Base-by-base conservation (phyloP, 2,113 vertebrate species). In the Platysteira castanea region DNA sequence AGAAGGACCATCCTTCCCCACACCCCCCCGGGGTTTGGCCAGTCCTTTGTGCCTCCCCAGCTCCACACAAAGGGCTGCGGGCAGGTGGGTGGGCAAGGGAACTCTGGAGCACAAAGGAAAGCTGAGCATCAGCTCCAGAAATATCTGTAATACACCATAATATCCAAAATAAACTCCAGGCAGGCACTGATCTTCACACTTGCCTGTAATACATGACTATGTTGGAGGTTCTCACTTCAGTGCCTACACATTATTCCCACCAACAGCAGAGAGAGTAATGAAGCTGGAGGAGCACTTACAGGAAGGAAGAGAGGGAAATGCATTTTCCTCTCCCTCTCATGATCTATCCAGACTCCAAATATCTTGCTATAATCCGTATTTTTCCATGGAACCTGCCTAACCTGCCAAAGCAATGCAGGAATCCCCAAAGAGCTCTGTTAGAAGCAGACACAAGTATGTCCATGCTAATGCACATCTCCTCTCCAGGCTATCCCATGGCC, bases 391-490 rank as follows among this genome's bases (percentile, higher is more conserved):
- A 44, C 3, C 7, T 19, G 24, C 27, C 59, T 56, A 70, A 1
- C 11, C 41, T 28, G 27, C 11, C 30, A 24, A 60, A 86, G 71
- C 15, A 46, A 10, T 20, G 20, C 42, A 80, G 60, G 42, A 41
- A 27, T 33, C 27, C 3, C 7, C 2, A 1, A 4, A 0, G 9
- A 33, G 59, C 63, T 63, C 35, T 28, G 13, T 20, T 6, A 42
- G 46, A 22, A 53, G n/a, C 41, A 47, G 37, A 5, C 28, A 11
- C 9, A 13, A 30, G 2, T 5, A 19, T 67, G 35, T 5, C 49
- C 2, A 0, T 52, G 27, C 24, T 18, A 7, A 35, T 0, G 1
- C 37, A 28, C 5, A 10, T 31, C 23, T 42, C 41, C 61, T 41
- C 56, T 28, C 35, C 67, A 57, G 44, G 22, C 17, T 1, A 24